Percentiles rank a stretch among this genome's conserved stretches.
These are phyloP conservation scores for Calyptommatus sinebrachiatus DNA, from an alignment of 2,113 vertebrate species.

Conservation along the genomic window DNA sequence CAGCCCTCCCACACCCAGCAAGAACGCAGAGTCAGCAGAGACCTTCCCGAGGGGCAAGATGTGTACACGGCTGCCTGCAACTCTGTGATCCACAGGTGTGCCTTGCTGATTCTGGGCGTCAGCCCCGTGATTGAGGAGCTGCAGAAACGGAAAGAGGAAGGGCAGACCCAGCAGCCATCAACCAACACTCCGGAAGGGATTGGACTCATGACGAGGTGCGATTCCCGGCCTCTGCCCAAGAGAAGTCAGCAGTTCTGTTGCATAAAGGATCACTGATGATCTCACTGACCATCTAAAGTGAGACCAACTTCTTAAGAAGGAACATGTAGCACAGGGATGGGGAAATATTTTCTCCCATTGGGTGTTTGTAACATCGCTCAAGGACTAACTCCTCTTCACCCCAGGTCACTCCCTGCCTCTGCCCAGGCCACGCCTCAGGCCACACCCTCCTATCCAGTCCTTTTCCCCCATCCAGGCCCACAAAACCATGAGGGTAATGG, in stretches of 20 bases:
- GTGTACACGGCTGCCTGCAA: conserved; percentile 96
- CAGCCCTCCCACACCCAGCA: conserved; percentile 77
- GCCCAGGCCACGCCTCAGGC: too few relatives aligned
- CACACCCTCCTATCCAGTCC: too few relatives aligned
- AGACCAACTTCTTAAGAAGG: too few relatives aligned
- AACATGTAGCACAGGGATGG: too few relatives aligned
- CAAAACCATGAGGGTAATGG: too few relatives aligned
- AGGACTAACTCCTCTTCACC: too few relatives aligned
- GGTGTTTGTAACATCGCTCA: too few relatives aligned
- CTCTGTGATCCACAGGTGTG: conserved; percentile 94
- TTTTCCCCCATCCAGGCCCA: too few relatives aligned
- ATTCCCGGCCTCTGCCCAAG: conserved; percentile 5
- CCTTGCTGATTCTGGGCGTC: conserved; percentile 88
- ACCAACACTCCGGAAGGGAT: conserved; percentile 76
- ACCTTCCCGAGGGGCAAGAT: conserved; percentile 89
- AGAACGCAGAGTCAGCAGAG: conserved; percentile 81
- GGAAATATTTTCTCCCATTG: too few relatives aligned
- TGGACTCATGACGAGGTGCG: conserved; percentile 92
- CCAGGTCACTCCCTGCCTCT: too few relatives aligned
- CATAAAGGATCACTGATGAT: too few relatives aligned
- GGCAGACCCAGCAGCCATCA: conserved; percentile 68
- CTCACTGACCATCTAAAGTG: background rate
- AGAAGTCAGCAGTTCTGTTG: background rate
- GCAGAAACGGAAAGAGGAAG: conserved; percentile 82
- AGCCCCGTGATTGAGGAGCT: conserved; percentile 86